These are phyloP conservation scores for Adineta ricciae DNA, from an alignment of 2,888 invertebrate species.

Conservation along the genomic window DNA sequence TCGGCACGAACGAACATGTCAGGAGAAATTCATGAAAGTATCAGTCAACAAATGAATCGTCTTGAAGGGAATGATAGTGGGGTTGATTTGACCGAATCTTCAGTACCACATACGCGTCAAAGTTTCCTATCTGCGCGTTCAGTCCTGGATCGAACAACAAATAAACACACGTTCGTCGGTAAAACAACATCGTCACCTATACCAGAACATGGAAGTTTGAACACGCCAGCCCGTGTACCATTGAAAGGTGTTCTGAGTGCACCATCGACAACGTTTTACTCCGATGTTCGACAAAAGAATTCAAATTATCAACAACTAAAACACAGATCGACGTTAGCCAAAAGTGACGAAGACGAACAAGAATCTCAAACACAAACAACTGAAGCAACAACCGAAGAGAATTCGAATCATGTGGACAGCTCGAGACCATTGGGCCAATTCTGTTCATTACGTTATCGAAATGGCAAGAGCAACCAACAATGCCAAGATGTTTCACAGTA, in stretches of 20 bases:
- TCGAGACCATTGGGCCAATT: background rate
- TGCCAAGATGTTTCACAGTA: background rate
- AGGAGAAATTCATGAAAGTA: background rate
- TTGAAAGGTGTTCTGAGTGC: background rate
- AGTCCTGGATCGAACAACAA: background rate
- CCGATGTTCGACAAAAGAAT: background rate
- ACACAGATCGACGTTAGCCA: background rate
- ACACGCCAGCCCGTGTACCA: background rate
- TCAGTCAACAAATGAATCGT: background rate
- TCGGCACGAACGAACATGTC: background rate
- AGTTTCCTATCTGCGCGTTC: background rate
- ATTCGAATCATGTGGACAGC: background rate
- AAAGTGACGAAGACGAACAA: constrained; percentile 13
- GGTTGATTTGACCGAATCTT: background rate
- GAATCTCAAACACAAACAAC: background rate
- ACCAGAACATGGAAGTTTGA: background rate
- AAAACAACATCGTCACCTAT: constrained; percentile 16
- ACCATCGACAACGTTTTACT: background rate
- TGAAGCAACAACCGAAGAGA: background rate
- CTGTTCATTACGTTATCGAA: background rate
- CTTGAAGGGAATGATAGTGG: background rate
- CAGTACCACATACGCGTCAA: background rate
- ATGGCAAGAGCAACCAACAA: background rate
- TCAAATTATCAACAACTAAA: background rate
- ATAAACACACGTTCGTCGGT: background rate